Base-by-base conservation (phyloP, 2,113 vertebrate genomes). In the Saccopteryx leptura region DNA sequence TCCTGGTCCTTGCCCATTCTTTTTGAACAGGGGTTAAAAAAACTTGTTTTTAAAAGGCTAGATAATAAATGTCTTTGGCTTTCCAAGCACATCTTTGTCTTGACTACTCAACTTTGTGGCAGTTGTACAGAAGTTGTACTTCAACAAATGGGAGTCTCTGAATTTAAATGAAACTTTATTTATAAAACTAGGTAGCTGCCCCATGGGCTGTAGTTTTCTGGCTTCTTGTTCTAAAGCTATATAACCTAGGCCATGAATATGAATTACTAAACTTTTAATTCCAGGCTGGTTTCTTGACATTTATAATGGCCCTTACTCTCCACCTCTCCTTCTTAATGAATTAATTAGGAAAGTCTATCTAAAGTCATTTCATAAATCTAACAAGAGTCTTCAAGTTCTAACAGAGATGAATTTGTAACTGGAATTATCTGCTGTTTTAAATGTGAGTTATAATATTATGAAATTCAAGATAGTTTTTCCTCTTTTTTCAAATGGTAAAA, bases 341-440 rank as follows among this genome's bases (percentile, higher is more conserved):
- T 71, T 52, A 69, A 52, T 81, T 87, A 58, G 26, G 31, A 89
- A 81, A 65, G 33, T 89, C 39, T 69, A 48, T 63, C 39, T 87
- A 19, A 88, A 88, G 54, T n/a, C 69, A 9, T 91, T 78, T 5
- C n/a, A 18, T 61, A 78, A 54, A 39, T 90, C 54, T 81, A 76
- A 39, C 31, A 11, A 33, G 56, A 79, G 50, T 61, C 65, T 82
- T 82, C 28, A 87, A 46, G 31, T 84, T 7, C 61, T 85, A 33
- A 26, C 39, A 63, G 65, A 90, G 63, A 82, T 21, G 7, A 85
- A 72, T 68, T 39, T 91, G 50, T 54, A 68, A 61, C 48, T 71
- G 61, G 58, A 60, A 82, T 76, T 76, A 68, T 78, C 85, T 72
- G 60, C 19, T 61, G 50, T 66, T 85, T 50, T 94, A 71, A 92